Evolutionary conservation across 2,888 invertebrate species (phyloP).

Genomic region (Podotricha telesiphe): DNA sequence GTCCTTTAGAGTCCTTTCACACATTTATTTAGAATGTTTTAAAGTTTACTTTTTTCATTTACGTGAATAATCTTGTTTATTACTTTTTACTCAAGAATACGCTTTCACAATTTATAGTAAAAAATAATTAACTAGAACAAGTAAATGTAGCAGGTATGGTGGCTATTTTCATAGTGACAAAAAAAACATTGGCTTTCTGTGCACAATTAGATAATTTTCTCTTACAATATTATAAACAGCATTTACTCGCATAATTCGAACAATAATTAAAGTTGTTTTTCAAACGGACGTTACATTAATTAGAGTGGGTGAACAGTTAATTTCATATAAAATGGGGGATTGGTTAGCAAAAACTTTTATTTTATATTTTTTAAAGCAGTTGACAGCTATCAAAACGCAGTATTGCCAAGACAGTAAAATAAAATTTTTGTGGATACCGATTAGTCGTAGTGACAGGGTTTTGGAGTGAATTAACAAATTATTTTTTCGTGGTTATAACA

Average conservation of each 20-base stretch:
- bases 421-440: not conserved
- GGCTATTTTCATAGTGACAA: not conserved
- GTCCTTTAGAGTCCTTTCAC: constrained; percentile 36
- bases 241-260: not conserved
- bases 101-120: too few species aligned
- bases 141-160: not conserved
- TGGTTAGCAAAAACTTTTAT: not conserved
- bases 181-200: constrained; percentile 4
- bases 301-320: not conserved
- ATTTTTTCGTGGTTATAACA: too few species aligned
- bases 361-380: not conserved
- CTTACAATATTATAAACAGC: constrained; percentile 10
- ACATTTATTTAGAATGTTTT: not conserved
- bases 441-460: not conserved
- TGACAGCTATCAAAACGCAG: not conserved
- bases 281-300: constrained; percentile 6
- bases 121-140: too few species aligned
- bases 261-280: constrained; percentile 12
- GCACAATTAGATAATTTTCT: not conserved
- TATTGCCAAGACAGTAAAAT: constrained; percentile 14
- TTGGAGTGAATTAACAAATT: not conserved
- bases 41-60: not conserved
- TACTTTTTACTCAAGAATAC: not conserved
- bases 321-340: not conserved
- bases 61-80: not conserved